phyloP scores from a whole-genome alignment of 1,140 invertebrate genomes.

The Acromyrmex charruanus region DNA sequence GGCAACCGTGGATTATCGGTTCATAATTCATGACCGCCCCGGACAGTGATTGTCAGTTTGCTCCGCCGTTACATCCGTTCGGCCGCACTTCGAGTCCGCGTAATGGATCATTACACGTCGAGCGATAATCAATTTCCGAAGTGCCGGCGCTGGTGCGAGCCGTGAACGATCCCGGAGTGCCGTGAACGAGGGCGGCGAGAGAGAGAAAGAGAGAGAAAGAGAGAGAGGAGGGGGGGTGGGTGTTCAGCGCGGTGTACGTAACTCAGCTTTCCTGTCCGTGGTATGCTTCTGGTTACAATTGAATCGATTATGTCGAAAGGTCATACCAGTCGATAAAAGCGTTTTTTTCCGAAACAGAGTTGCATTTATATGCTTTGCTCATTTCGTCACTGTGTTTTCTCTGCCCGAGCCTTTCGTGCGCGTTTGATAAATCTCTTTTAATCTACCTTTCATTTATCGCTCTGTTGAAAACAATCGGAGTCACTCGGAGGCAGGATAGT shows the following conservation, averaged over 20 bases:
- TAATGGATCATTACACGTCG: slow-evolving; percentile 83
- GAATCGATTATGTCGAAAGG: slow-evolving; percentile 56
- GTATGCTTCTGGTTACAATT: slow-evolving; percentile 55
- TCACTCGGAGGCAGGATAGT: background rate
- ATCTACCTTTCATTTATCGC: background rate
- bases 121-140: slow-evolving; percentile 84
- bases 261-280: slow-evolving; percentile 46
- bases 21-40: slow-evolving; percentile 82
- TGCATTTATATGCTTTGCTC: background rate
- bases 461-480: slow-evolving; percentile 10
- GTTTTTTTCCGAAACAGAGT: background rate
- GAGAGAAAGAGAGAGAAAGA: background rate
- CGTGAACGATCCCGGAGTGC: background rate
- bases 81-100: slow-evolving; percentile 74
- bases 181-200: background rate
- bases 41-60: slow-evolving; percentile 85
- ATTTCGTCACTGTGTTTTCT: slow-evolving; percentile 36
- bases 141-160: slow-evolving; percentile 49
- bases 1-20: slow-evolving; percentile 83
- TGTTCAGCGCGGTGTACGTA: slow-evolving; percentile 4
- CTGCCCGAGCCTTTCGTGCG: background rate
- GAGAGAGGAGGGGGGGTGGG: background rate
- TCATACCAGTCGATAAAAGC: slow-evolving; percentile 23
- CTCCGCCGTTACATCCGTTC: slow-evolving; percentile 79
- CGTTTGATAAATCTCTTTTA: slow-evolving; percentile 21